A percentile compares a stretch with the other conserved stretches of the same genome.
Conservation (phyloP, 2,797 vertebrate species). For the Sebastes goodei region DNA sequence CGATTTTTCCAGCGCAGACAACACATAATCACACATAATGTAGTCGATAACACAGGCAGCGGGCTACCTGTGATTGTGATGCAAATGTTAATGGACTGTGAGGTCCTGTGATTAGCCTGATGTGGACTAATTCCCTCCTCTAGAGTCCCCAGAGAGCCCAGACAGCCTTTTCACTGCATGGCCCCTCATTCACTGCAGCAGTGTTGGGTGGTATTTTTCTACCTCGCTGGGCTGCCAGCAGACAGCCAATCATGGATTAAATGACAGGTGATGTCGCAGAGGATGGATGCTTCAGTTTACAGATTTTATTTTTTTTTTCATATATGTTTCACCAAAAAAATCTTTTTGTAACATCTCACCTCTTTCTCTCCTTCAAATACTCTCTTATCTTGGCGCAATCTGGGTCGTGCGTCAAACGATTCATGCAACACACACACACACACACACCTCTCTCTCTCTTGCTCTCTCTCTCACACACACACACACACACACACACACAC, state of each 20-base stretch:
- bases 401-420: conserved; percentile 22
- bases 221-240: conserved; percentile 82
- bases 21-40: background rate
- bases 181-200: conserved; percentile 84
- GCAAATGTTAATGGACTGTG: conserved; percentile 86
- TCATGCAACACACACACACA: background rate
- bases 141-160: conserved; percentile 74
- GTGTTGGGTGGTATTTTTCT: conserved; percentile 89
- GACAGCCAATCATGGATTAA: conserved; percentile 77
- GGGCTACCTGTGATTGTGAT: conserved; percentile 82
- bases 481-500: background rate
- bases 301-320: background rate
- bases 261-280: conserved; percentile 50
- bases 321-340: background rate
- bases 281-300: background rate
- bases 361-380: background rate
- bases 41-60: conserved; percentile 43
- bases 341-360: background rate
- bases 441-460: background rate
- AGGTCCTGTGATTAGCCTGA: conserved; percentile 75
- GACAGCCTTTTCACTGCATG: conserved; percentile 81
- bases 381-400: conserved; percentile 15
- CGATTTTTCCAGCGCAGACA: conserved; percentile 16
- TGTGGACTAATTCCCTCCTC: conserved; percentile 75
- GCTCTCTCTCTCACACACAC: too few relatives aligned